Evolutionary conservation across 2,797 vertebrate genomes (phyloP), one percentile per base, ranked within the genome.

Genomic region (Danio aesculapii): DNA sequence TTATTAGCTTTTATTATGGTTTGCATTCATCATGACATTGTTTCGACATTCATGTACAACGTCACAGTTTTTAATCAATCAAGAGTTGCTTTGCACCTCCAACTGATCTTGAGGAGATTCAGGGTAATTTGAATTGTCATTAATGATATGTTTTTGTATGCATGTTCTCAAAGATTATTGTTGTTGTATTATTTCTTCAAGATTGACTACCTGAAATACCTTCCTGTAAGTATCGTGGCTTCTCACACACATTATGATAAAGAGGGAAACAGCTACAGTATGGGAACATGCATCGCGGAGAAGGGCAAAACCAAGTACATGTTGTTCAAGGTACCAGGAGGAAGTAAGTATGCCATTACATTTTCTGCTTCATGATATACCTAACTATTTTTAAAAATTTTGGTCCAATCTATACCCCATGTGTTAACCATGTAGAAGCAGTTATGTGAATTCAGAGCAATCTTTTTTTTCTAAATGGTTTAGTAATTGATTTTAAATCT

Each of bases 241-340:
- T 94, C 97, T 55, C 98, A 99, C 88, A 97, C 97, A 0, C 98
- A 99, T 90, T 99, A 99, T 11, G 98, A 99, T 84, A 94, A 88
- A 53, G 95, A 91, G 72, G 97, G 98, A 84, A 98, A 96, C 30
- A 55, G 91, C 76, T 96, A 97, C 88, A 99, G 98, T 88, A 92
- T 99, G 72, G 97, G 97, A 61, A 99, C 97, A 0, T 95, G 95
- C 13, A 94, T 99, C 47, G 95, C 94, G 75, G 95, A 97, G 67
- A 99, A 96, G 89, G 97, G 96, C 82, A 98, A 94, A 90, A 98
- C 97, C 0, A 99, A 97, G 89, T 99, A 98, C 1, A 17, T 92
- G 8, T 30, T 99, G 16, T 97, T 99, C 90, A 98, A 97, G 92
- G 95, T 99, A 84, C 96, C 97, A 39, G 85, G 93, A 47, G 61